Percentiles rank a stretch among this genome's conserved stretches.
Evolutionary conservation across 2,113 vertebrate species (phyloP).

Genomic region (Zapus hudsonius): DNA sequence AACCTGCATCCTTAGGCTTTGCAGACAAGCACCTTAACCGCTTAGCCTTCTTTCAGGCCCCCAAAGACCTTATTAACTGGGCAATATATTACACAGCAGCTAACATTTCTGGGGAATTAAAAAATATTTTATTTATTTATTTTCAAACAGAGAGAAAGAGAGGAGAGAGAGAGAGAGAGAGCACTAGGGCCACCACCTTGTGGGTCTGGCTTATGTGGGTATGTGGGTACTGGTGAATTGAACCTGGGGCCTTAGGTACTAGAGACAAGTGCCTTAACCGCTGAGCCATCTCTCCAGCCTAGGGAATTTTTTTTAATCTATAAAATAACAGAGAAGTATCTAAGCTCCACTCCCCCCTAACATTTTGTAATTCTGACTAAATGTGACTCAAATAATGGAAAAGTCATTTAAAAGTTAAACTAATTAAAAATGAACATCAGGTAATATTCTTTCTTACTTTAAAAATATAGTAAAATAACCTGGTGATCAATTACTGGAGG

Average conservation of each 20-base stretch:
- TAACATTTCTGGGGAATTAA: too few species aligned
- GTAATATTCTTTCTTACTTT: not conserved
- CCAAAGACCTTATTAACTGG: not conserved
- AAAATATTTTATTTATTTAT: not conserved
- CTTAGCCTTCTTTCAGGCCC: too few species aligned
- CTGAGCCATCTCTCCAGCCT: too few species aligned
- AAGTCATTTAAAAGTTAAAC: not conserved
- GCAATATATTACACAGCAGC: not conserved
- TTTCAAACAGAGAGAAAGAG: too few species aligned
- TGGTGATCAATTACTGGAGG: not conserved
- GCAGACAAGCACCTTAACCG: too few species aligned
- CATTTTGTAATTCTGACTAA: not conserved
- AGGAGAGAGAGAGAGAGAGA: too few species aligned
- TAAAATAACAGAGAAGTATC: not conserved
- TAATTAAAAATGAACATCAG: not conserved
- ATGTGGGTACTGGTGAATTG: too few species aligned
- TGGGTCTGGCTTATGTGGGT: too few species aligned
- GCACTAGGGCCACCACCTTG: too few species aligned
- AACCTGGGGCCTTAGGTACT: too few species aligned
- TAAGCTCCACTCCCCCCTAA: not conserved
- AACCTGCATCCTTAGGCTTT: too few species aligned
- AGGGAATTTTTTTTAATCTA: not conserved
- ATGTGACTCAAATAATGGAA: not conserved
- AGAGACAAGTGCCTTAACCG: too few species aligned
- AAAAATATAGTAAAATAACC: slow-evolving; percentile 1